Evolutionary conservation across 2,113 vertebrate genomes (phyloP).

Genomic region (Cromileptes altivelis): DNA sequence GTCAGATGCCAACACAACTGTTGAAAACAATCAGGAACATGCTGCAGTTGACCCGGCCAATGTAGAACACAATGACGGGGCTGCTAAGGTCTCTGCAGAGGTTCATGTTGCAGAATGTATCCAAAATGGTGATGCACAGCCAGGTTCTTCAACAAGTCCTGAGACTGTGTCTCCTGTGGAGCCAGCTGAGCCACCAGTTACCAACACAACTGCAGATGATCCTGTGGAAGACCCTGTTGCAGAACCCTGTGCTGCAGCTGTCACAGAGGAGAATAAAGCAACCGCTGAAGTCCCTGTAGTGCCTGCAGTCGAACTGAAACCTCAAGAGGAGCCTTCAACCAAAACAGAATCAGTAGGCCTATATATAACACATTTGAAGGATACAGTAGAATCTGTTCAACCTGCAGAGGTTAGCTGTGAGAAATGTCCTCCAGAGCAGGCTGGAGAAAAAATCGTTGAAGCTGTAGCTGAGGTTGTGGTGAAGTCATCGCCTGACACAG

Average conservation of each 20-base stretch:
- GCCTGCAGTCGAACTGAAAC: not conserved
- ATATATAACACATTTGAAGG: constrained; percentile 5
- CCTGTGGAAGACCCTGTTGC: constrained; percentile 7
- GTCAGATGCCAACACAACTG: not conserved
- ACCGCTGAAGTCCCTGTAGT: not conserved
- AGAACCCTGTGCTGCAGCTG: constrained; percentile 7
- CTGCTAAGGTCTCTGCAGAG: constrained; percentile 23
- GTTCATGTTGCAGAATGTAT: not conserved
- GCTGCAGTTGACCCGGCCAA: not conserved
- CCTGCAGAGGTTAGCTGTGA: constrained; percentile 2
- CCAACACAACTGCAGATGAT: constrained; percentile 22
- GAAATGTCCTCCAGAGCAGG: not conserved
- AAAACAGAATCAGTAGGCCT: constrained; percentile 7
- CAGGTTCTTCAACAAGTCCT: not conserved
- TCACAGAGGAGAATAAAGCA: not conserved
- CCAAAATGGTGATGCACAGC: constrained; percentile 4
- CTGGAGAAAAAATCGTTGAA: not conserved
- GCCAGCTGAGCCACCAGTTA: constrained; percentile 12
- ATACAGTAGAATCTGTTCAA: not conserved
- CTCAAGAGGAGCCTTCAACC: constrained; percentile 14
- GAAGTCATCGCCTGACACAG: constrained; percentile 1
- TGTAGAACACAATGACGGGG: not conserved
- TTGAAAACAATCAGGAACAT: constrained; percentile 36
- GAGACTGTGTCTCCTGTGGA: not conserved
- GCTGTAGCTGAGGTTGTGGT: not conserved